Base-by-base conservation (phyloP, 2,797 vertebrate genomes). In the Australoheros facetus region DNA sequence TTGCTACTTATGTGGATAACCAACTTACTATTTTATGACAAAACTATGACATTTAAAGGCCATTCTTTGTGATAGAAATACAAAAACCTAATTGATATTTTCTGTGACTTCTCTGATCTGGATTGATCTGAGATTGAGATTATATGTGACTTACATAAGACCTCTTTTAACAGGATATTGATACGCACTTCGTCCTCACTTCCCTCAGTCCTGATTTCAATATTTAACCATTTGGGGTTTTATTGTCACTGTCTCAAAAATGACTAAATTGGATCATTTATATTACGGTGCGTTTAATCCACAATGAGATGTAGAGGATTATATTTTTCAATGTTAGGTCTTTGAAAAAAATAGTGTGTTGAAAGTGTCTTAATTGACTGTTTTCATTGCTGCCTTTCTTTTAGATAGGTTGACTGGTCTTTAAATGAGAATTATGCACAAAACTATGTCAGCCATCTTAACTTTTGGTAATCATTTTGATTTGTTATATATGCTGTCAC, bases 401-500 rank as follows among this genome's bases (percentile, higher is more conserved):
- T 32, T 48, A 71, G 51, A 82, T 70, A 23, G 32, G 45, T 66
- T 58, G 60, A 56, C 59, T 79, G 73, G 56, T 84, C 76, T 75
- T 77, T 4, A 74, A 74, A 16, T 69, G n/a, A 73, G 37, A 86
- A 77, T 79, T 75, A 88, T 83, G 85, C 78, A 87, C 75, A 90
- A 87, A 87, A 80, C 54, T 23, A 26, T 51, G 59, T 79, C 57
- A 62, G 62, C 64, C 75, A 62, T 82, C 77, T 89, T 88, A 6
- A 16, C 72, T 70, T 74, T 56, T 69, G 64, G 32, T 7, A 42
- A 19, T 42, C 9, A 10, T 81, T 81, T 82, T 75, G 13, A 74
- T 78, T 86, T 81, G 73, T 88, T 86, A 60, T 87, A 84, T 77
- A 85, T 81, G 71, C 91, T 83, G 70, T 96, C 94, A 95, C 94